A percentile compares a stretch with the other conserved stretches of the same genome.
phyloP scores from a whole-genome alignment of 64 coral and sea anemone genomes.

The Stichodactyla mertensii region DNA sequence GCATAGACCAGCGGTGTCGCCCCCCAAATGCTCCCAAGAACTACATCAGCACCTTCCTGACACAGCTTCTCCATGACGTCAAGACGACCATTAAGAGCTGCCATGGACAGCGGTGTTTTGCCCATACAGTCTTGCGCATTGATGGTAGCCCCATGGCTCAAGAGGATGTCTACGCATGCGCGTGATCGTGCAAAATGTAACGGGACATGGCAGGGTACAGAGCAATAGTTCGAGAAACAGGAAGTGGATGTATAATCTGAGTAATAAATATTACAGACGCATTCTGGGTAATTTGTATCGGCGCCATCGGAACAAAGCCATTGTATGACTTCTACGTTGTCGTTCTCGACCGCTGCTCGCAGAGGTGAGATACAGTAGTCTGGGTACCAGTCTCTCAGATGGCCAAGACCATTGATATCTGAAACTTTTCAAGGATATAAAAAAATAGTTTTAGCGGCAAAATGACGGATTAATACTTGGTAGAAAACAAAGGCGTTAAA shows the following conservation, averaged over 20 bases:
- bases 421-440: constrained; percentile 14
- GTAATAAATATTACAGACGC: constrained; percentile 41
- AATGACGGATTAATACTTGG: no score
- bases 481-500: no score
- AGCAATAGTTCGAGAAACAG: constrained; percentile 45
- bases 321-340: constrained; percentile 20
- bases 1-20: constrained; percentile 72
- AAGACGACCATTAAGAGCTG: constrained; percentile 47
- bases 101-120: constrained; percentile 73
- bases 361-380: constrained; percentile 37
- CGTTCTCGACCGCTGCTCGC: constrained; percentile 55
- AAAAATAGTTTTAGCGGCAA: neutral
- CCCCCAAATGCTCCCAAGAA: constrained; percentile 59
- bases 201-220: constrained; percentile 50
- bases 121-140: constrained; percentile 75
- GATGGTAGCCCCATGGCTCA: constrained; percentile 51
- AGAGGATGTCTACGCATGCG: constrained; percentile 36
- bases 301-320: constrained; percentile 49
- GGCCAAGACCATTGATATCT: constrained; percentile 35
- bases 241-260: constrained; percentile 27
- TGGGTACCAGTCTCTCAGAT: constrained; percentile 23
- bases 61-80: constrained; percentile 62
- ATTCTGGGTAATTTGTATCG: constrained; percentile 36
- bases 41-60: constrained; percentile 28
- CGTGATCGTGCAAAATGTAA: constrained; percentile 57